phyloP scores from a whole-genome alignment of 1,140 invertebrate species.

The Psilanteris sp. region DNA sequence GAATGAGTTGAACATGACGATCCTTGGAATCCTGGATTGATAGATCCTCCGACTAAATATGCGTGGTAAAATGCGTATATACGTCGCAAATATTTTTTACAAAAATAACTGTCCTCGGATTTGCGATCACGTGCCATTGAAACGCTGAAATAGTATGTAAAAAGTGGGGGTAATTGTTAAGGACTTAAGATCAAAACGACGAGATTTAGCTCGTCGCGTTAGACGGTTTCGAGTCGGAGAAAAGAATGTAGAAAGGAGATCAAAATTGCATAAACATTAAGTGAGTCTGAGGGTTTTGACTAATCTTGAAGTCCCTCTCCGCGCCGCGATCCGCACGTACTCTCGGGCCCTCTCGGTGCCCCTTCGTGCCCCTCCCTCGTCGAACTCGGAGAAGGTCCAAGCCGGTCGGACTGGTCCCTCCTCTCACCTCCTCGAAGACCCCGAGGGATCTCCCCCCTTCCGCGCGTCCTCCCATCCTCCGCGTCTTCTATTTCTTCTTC shows the following conservation, averaged over 20 bases:
- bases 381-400: conserved; percentile 35
- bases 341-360: conserved; percentile 33
- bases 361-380: conserved; percentile 19
- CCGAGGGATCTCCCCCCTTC: conserved; percentile 33
- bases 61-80: too few species aligned
- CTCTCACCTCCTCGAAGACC: conserved; percentile 53
- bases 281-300: conserved; percentile 62
- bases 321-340: conserved; percentile 56
- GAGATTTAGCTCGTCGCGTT: conserved; percentile 32
- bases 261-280: conserved; percentile 66
- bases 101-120: too few species aligned
- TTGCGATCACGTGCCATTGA: too few species aligned
- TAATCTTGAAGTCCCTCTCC: conserved; percentile 68
- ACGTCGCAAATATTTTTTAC: too few species aligned
- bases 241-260: conserved; percentile 63
- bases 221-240: conserved; percentile 38
- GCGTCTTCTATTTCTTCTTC: conserved; percentile 40
- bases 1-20: too few species aligned
- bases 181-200: conserved; percentile 39
- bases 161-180: conserved; percentile 1
- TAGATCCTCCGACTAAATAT: too few species aligned
- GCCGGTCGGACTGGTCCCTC: conserved; percentile 64
- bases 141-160: too few species aligned
- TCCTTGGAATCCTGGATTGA: too few species aligned
- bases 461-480: conserved; percentile 12